These are phyloP conservation scores for Athalia rosae DNA, from an alignment of 2,888 invertebrate species.

Conservation along the genomic window DNA sequence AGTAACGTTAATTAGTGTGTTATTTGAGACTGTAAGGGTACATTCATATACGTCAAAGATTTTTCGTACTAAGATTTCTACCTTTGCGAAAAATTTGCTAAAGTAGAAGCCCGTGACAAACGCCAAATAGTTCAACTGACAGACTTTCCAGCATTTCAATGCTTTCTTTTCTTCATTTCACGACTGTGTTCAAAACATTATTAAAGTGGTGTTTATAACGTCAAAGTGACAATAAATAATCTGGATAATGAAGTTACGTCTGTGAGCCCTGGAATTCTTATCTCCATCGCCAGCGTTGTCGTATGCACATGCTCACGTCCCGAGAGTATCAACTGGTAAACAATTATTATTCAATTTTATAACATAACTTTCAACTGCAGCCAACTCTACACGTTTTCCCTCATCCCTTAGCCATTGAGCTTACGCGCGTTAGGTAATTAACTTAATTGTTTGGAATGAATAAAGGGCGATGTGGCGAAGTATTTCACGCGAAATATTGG, in stretches of 20 bases:
- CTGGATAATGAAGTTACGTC: constrained; percentile 19
- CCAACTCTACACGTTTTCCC: background rate
- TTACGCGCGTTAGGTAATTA: background rate
- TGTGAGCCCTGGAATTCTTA: background rate
- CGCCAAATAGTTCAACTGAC: constrained; percentile 31
- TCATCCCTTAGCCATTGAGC: background rate
- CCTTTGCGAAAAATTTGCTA: constrained; percentile 54
- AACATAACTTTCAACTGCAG: background rate
- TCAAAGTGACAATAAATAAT: constrained; percentile 29
- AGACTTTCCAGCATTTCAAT: constrained; percentile 30
- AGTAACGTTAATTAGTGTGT: constrained; percentile 20
- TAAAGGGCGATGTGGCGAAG: background rate
- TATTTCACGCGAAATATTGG: constrained; percentile 2
- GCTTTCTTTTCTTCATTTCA: constrained; percentile 31
- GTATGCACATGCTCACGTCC: constrained; percentile 33
- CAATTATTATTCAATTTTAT: constrained; percentile 43
- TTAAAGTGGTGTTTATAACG: constrained; percentile 1
- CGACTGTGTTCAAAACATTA: background rate
- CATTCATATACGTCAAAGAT: constrained; percentile 10
- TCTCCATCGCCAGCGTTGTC: constrained; percentile 12
- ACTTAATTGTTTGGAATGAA: background rate
- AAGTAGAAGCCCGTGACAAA: constrained; percentile 64
- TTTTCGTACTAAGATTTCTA: background rate
- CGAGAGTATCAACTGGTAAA: constrained; percentile 40
- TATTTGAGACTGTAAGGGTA: constrained; percentile 1